phyloP scores from a whole-genome alignment of 1,140 invertebrate species.

The Nautilus pompilius region DNA sequence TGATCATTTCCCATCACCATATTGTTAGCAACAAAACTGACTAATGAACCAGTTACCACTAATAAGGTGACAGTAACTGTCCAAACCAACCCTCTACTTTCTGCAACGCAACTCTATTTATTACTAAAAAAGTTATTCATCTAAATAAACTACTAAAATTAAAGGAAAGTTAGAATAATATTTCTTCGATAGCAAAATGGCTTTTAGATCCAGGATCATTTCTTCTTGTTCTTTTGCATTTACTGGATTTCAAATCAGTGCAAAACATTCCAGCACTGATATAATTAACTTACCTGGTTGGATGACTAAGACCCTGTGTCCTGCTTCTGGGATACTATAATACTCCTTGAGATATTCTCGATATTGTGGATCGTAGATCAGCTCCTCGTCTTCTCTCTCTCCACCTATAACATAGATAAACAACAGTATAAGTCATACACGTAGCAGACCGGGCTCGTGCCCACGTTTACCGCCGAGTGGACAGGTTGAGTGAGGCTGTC shows the following conservation, averaged over 20 bases:
- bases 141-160: neutral
- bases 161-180: neutral
- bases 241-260: neutral
- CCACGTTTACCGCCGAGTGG: too few species aligned
- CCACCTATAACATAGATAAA: too few species aligned
- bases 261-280: neutral
- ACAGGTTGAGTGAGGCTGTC: too few species aligned
- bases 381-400: too few species aligned
- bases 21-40: too few species aligned
- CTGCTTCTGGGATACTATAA: slow-evolving; percentile 30
- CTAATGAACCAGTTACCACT: too few species aligned
- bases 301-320: slow-evolving; percentile 40
- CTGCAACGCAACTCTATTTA: neutral
- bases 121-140: neutral
- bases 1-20: too few species aligned
- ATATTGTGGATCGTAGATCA: slow-evolving; percentile 17
- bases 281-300: slow-evolving; percentile 33
- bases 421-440: too few species aligned
- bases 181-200: neutral
- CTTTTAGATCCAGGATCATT: neutral
- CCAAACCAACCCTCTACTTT: too few species aligned
- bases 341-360: slow-evolving; percentile 24
- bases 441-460: too few species aligned
- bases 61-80: too few species aligned
- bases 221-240: neutral